phyloP scores from a whole-genome alignment of 2,797 vertebrate genomes.

The Artibeus jamaicensis region DNA sequence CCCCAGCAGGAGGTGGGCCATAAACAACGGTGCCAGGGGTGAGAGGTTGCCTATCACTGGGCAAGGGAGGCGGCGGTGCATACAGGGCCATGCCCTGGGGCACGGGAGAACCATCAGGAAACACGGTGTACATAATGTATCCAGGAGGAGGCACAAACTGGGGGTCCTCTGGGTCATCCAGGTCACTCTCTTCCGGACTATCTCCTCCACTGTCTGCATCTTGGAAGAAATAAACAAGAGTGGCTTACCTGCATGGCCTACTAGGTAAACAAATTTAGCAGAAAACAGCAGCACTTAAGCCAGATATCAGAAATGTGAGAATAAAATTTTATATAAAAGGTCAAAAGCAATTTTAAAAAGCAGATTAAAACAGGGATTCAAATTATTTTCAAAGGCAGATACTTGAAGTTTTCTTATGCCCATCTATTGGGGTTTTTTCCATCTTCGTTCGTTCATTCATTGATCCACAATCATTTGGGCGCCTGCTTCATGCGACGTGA shows the following conservation, averaged over 20 bases:
- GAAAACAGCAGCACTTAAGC: not conserved
- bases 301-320: not conserved
- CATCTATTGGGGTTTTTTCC: not conserved
- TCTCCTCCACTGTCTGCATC: slow-evolving; percentile 73
- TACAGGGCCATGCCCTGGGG: slow-evolving; percentile 85
- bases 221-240: slow-evolving; percentile 50
- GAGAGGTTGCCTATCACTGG: slow-evolving; percentile 66
- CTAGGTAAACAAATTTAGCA: not conserved
- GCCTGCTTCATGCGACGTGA: not conserved
- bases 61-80: slow-evolving; percentile 79
- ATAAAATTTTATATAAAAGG: not conserved
- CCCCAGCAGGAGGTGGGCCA: slow-evolving; percentile 83
- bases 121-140: slow-evolving; percentile 83
- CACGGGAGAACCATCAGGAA: slow-evolving; percentile 83
- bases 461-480: not conserved
- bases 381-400: not conserved
- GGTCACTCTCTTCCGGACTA: slow-evolving; percentile 78
- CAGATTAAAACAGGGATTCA: not conserved
- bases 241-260: not conserved
- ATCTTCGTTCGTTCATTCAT: not conserved
- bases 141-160: slow-evolving; percentile 80
- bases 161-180: slow-evolving; percentile 50
- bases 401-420: not conserved
- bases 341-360: slow-evolving; percentile 8
- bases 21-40: slow-evolving; percentile 82